Base-by-base conservation (phyloP, 2,797 vertebrate species). In the Arremon aurantiirostris region DNA sequence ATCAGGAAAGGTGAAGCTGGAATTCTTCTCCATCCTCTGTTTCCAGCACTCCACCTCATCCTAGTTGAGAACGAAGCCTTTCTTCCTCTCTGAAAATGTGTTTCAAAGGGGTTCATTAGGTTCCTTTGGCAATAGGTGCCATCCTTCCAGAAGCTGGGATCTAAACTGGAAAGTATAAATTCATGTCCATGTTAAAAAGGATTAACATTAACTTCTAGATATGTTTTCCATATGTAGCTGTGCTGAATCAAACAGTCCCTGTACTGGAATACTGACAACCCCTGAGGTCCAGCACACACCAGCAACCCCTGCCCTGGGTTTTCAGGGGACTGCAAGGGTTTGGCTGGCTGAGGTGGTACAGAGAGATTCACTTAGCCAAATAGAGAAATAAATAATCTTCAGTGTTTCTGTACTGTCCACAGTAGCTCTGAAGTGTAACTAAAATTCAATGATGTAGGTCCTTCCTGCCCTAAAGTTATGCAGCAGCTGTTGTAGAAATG, bases 281-380 rank as follows among this genome's bases (percentile, higher is more conserved):
- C 9, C 6, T 0, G 1, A 39, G 26, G n/a, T 23, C 6, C 41
- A 72, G n/a, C 32, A 56, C 10, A 20, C 11, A 14, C 14, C 41
- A 66, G 28, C 32, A 53, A 37, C 18, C 50, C 23, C 16, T 19
- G 37, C 20, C 53, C 30, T 39, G 21, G 2, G 13, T 55, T 59
- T 90, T 49, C 64, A 50, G 2, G 6, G 9, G 11, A 37, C 14
- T 20, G 15, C 59, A 49, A 44, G 17, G 7, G 27, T 59, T 82
- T 73, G 47, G 27, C 17, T 44, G 19, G 18, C 14, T 59, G 32
- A 80, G 32, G 16, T 42, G 41, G 41, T 18, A 42, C 9, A 65
- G 20, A 49, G 37, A 44, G 3, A 32, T 30, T 35, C 24, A 60
- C 19, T n/a, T 24, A 23, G n/a, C 3, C 34, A 57, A 61, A 89